Base-by-base conservation (phyloP, 2,888 invertebrate species). In the Trichogramma dendrolimi region DNA sequence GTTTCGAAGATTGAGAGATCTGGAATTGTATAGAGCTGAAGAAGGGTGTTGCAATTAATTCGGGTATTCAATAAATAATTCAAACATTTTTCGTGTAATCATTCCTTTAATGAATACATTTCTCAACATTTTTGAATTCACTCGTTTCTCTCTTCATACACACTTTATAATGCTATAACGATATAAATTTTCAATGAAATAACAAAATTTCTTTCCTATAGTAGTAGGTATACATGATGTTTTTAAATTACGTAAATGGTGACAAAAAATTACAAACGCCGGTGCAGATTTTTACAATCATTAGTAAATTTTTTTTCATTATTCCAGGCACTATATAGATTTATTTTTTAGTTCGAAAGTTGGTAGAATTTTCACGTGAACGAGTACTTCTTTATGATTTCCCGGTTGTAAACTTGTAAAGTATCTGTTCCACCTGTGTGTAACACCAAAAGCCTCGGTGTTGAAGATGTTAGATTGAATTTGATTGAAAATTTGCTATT, bases 121-220 rank as follows among this genome's bases (percentile, higher is more conserved):
- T 56, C 55, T 56, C 56, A 61, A 61, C 60, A 61, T 61, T 61
- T 56, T 55, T 52, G 56, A 55, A 52, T 61, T 61, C 41, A 56
- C 46, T 10, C 42, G 10, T 42, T 41, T 43, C 41, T 38, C 27
- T 1, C 27, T 27, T 27, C 27, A 27, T 27, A 27, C 27, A 27
- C 27, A 27, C 27, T 27, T 27, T 27, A 27, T 14, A 39, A 40
- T 42, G n/a, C 46, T 41, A 52, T 56, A 61, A 61, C 60, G 56
- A 56, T 61, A 56, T 56, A 47, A 56, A 55, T 61, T 61, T 55
- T 52, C 42, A 11, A 52, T 40, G 27, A 60, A 60, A 60, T 55
- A 60, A 56, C 51, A 52, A 51, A 56, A 61, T 52, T 56, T 39
- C 52, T 56, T 52, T 47, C 7, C 49, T 61, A 47, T 61, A 52